Percentiles rank a stretch among this genome's conserved stretches.
These are phyloP conservation scores for Cantharis lateralis DNA, from an alignment of 2,888 invertebrate species.

Conservation along the genomic window DNA sequence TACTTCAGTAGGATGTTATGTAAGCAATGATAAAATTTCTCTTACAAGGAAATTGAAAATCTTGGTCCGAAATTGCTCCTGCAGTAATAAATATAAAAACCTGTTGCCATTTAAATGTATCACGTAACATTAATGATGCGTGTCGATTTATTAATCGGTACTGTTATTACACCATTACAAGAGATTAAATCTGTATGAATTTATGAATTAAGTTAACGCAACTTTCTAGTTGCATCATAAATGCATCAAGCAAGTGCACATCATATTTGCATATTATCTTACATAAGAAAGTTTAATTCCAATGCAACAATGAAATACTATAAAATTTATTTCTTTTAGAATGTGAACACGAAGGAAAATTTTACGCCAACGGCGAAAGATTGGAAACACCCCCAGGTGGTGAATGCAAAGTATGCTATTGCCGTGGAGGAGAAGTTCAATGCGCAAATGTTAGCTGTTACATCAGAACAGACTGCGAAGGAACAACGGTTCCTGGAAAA, in stretches of 20 bases:
- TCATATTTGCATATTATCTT: conserved; percentile 10
- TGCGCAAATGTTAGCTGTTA: conserved; percentile 79
- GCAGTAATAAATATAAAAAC: neutral
- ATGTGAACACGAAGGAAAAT: conserved; percentile 75
- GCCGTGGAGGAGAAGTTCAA: conserved; percentile 78
- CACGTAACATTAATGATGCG: neutral
- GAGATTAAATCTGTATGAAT: neutral
- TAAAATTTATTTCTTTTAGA: conserved; percentile 56
- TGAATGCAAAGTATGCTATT: conserved; percentile 81
- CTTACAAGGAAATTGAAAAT: neutral
- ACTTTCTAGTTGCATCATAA: conserved; percentile 22
- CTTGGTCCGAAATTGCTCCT: neutral
- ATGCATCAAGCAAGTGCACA: conserved; percentile 12
- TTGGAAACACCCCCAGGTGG: conserved; percentile 68
- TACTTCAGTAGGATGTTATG: too few species aligned
- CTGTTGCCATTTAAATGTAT: neutral
- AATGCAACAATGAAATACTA: neutral
- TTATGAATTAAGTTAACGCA: neutral
- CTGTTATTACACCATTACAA: neutral
- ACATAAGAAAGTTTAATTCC: conserved; percentile 7
- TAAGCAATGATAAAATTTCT: neutral
- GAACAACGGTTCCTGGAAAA: conserved; percentile 71
- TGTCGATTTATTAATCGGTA: neutral
- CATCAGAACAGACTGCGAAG: conserved; percentile 75
- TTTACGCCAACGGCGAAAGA: conserved; percentile 78